A percentile compares a stretch with the other conserved stretches of the same genome.
Conservation (phyloP, 92 coral and sea anemone species). For the Epizoanthus rinbou region DNA sequence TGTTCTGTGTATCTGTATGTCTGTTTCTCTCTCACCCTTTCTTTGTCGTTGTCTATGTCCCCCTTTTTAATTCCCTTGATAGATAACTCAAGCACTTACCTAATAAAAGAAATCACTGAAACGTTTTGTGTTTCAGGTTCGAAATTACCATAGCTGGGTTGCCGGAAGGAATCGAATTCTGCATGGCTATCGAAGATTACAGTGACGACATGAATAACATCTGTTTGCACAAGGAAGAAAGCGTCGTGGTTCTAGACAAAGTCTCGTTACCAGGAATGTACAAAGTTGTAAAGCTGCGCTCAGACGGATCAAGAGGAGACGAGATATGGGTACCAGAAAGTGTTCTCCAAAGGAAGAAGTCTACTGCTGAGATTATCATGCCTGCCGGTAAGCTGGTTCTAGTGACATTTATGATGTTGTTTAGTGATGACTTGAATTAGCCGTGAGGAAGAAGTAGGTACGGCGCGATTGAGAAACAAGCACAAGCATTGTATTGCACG, state of each 20-base stretch:
- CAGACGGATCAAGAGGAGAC: slow-evolving; percentile 82
- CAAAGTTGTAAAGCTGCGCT: slow-evolving; percentile 70
- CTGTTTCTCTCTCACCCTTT: not conserved
- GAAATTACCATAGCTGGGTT: slow-evolving; percentile 68
- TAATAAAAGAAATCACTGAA: not conserved
- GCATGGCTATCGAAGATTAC: slow-evolving; percentile 74
- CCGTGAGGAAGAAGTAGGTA: not conserved
- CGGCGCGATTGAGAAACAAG: not conserved
- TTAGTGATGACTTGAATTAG: too few species aligned
- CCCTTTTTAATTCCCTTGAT: not conserved
- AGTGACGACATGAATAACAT: slow-evolving; percentile 78
- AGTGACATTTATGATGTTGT: too few species aligned
- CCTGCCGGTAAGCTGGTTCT: slow-evolving; percentile 56
- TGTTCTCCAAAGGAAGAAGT: slow-evolving; percentile 69
- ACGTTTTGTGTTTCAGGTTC: slow-evolving; percentile 47
- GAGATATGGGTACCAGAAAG: slow-evolving; percentile 87
- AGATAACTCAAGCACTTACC: not conserved
- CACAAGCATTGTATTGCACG: not conserved
- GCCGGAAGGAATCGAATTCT: slow-evolving; percentile 80
- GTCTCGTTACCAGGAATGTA: slow-evolving; percentile 82
- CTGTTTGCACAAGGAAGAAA: slow-evolving; percentile 74
- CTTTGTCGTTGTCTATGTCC: not conserved
- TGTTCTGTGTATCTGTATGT: not conserved
- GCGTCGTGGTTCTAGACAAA: slow-evolving; percentile 77
- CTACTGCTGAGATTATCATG: slow-evolving; percentile 77